A percentile compares a stretch with the other conserved stretches of the same genome.
Conservation (phyloP, 2,797 vertebrate genomes). For the Lycodopsis pacificus region DNA sequence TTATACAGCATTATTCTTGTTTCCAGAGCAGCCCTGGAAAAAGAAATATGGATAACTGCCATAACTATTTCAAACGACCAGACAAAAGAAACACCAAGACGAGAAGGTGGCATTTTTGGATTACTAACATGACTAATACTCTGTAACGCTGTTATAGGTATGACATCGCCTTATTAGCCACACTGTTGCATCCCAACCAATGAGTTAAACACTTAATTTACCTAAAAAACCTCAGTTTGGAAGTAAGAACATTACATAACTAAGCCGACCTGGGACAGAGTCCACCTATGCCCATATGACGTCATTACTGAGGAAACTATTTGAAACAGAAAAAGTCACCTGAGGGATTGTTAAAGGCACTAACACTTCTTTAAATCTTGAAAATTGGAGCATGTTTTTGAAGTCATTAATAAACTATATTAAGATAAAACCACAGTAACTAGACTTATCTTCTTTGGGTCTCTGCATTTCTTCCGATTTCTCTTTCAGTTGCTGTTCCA, state of each 20-base stretch:
- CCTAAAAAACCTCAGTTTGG: neutral
- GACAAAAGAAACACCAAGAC: neutral
- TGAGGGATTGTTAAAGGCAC: neutral
- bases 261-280: too few relatives aligned
- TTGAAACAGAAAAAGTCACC: neutral
- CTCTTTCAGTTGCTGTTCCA: conserved; percentile 56
- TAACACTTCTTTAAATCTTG: neutral
- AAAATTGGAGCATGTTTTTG: neutral
- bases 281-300: too few relatives aligned
- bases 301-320: neutral
- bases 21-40: conserved; percentile 60
- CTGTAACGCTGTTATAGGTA: neutral
- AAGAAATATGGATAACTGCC: neutral
- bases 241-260: neutral
- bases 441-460: conserved; percentile 68
- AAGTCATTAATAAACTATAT: neutral
- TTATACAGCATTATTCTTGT: conserved; percentile 20
- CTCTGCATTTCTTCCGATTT: conserved; percentile 52
- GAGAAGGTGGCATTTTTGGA: neutral
- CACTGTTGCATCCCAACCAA: neutral
- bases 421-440: neutral
- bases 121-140: neutral
- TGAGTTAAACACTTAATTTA: neutral
- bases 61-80: neutral
- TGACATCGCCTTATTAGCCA: neutral